A percentile compares a stretch with the other conserved stretches of the same genome.
phyloP scores from a whole-genome alignment of 2,113 vertebrate species.

The Meles meles region DNA sequence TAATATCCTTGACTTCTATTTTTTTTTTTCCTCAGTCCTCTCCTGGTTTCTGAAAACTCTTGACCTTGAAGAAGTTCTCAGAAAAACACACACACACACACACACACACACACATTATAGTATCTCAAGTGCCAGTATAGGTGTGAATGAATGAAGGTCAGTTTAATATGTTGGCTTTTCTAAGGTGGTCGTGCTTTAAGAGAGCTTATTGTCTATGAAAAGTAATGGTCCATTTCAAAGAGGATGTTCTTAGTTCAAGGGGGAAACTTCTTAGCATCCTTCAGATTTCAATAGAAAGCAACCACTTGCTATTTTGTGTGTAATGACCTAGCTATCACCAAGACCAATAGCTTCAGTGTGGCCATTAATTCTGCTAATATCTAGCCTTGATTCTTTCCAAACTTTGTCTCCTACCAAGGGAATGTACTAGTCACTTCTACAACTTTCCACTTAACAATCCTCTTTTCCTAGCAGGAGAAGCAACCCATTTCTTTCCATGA shows the following conservation, averaged over 20 bases:
- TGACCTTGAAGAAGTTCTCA: not conserved
- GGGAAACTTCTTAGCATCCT: not conserved
- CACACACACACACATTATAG: too few relatives aligned
- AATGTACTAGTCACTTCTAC: not conserved
- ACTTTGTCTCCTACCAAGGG: not conserved
- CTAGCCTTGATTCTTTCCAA: not conserved
- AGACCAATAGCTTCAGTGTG: not conserved
- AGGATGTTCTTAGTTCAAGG: not conserved
- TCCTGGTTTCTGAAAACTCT: not conserved
- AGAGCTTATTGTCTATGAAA: not conserved
- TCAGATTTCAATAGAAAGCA: not conserved
- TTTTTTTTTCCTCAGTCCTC: not conserved
- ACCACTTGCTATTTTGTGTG: not conserved
- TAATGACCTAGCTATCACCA: not conserved
- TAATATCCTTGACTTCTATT: not conserved
- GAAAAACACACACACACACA: too few relatives aligned
- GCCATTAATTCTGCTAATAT: not conserved
- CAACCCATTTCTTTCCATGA: not conserved
- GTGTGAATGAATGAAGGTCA: not conserved
- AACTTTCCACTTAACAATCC: not conserved
- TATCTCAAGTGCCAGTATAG: not conserved
- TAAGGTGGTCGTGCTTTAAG: not conserved
- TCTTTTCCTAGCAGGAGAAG: not conserved
- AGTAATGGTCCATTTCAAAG: not conserved
- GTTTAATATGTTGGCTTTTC: not conserved